Evolutionary conservation across 92 coral and sea anemone species (phyloP).

Genomic region (Meandrina meandrites): DNA sequence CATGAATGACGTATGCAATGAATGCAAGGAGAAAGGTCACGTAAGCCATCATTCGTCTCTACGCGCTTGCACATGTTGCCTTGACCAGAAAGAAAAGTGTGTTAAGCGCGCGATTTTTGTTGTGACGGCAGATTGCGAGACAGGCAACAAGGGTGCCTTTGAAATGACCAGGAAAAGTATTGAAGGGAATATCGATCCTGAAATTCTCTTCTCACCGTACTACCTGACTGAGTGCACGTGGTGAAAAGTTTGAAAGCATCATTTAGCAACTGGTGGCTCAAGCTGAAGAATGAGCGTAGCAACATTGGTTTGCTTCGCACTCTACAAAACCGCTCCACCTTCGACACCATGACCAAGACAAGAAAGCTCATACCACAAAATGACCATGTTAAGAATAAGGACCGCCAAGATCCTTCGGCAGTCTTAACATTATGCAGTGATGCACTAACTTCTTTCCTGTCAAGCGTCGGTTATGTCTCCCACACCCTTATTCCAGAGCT

Average conservation of each 20-base stretch:
- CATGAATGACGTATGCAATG: constrained; percentile 26
- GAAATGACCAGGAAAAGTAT: constrained; percentile 21
- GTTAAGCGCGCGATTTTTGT: constrained; percentile 36
- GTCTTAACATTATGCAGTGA: constrained; percentile 28
- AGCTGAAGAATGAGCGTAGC: too few species aligned
- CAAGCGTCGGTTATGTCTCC: constrained; percentile 29
- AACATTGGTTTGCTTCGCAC: constrained; percentile 41
- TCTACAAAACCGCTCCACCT: constrained; percentile 14
- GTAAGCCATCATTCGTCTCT: constrained; percentile 28
- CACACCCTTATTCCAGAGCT: constrained; percentile 52
- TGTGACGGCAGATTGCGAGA: constrained; percentile 35
- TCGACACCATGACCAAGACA: constrained; percentile 9
- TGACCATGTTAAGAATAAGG: constrained; percentile 50
- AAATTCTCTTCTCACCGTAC: constrained; percentile 23
- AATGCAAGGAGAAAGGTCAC: constrained; percentile 32
- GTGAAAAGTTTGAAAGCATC: constrained; percentile 36
- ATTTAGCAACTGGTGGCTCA: constrained; percentile 43
- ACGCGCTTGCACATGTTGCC: constrained; percentile 36
- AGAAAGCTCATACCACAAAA: constrained; percentile 42
- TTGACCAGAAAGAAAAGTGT: constrained; percentile 27
- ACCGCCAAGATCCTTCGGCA: constrained; percentile 51
- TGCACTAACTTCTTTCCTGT: constrained; percentile 24
- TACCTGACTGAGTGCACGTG: constrained; percentile 44
- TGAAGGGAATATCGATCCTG: constrained; percentile 35
- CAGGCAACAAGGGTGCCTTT: constrained; percentile 59